Percentiles rank a stretch among this genome's conserved stretches.
phyloP scores from a whole-genome alignment of 2,888 invertebrate genomes.

The Andrena bucephala region DNA sequence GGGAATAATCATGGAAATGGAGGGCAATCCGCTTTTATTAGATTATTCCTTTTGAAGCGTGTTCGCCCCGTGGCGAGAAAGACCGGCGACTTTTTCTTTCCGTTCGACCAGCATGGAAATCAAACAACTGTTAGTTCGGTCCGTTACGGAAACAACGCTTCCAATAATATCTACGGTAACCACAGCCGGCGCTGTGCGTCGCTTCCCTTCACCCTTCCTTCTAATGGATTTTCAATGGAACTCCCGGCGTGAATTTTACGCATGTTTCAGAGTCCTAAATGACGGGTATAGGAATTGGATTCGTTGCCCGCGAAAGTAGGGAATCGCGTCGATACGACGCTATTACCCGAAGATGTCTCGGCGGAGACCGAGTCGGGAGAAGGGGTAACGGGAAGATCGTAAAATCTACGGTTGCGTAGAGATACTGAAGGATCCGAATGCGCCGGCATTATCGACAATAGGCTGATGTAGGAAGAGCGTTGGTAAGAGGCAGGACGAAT shows the following conservation, averaged over 20 bases:
- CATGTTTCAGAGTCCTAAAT: conserved; percentile 6
- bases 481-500: conserved; percentile 40
- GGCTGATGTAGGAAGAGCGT: conserved; percentile 35
- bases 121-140: conserved; percentile 16
- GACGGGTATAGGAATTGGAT: conserved; percentile 24
- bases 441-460: conserved; percentile 51
- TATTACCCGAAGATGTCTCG: conserved; percentile 32
- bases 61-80: not conserved
- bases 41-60: conserved; percentile 28
- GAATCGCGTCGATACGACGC: not conserved
- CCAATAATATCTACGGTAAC: conserved; percentile 8
- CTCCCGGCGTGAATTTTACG: not conserved
- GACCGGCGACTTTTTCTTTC: not conserved
- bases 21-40: conserved; percentile 30
- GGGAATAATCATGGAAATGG: conserved; percentile 28
- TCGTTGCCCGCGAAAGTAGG: not conserved
- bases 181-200: not conserved
- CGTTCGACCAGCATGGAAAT: not conserved
- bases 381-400: conserved; percentile 61
- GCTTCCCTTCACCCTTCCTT: not conserved
- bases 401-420: conserved; percentile 45
- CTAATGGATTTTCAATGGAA: conserved; percentile 4
- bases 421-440: conserved; percentile 23
- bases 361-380: conserved; percentile 33
- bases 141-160: conserved; percentile 4